phyloP scores from a whole-genome alignment of 1,140 invertebrate species.

The Papilio polytes region DNA sequence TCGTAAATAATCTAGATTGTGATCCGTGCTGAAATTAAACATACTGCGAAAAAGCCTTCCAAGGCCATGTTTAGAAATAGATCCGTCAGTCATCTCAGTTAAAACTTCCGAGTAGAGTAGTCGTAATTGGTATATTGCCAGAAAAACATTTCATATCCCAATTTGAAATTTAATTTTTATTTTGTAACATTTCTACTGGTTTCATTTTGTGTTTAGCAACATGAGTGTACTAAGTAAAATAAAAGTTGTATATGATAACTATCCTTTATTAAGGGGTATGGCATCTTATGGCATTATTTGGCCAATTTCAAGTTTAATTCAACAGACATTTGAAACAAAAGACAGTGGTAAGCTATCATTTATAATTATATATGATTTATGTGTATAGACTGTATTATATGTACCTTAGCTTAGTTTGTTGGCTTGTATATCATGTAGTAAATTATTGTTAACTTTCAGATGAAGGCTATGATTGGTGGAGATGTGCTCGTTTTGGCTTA shows the following conservation, averaged over 20 bases:
- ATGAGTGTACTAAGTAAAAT: constrained; percentile 67
- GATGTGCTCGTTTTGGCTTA: constrained; percentile 72
- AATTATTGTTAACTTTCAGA: constrained; percentile 47
- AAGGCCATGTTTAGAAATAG: constrained; percentile 38
- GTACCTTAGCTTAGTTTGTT: not conserved
- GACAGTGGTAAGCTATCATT: constrained; percentile 61
- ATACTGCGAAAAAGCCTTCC: constrained; percentile 20
- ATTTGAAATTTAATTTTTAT: not conserved
- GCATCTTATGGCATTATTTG: constrained; percentile 75
- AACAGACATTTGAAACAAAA: constrained; percentile 77
- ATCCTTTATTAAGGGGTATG: constrained; percentile 75
- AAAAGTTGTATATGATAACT: constrained; percentile 62
- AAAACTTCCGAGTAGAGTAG: constrained; percentile 7
- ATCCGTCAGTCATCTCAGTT: constrained; percentile 18
- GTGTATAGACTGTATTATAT: not conserved
- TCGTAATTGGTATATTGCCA: constrained; percentile 25
- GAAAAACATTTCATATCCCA: constrained; percentile 23
- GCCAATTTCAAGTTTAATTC: constrained; percentile 77
- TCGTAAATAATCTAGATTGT: not conserved
- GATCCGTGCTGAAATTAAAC: not conserved
- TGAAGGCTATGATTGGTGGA: constrained; percentile 71
- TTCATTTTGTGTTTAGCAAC: constrained; percentile 30
- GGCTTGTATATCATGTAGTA: not conserved
- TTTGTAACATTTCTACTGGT: not conserved
- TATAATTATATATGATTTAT: not conserved